Evolutionary conservation across 2,888 invertebrate genomes (phyloP).

Genomic region (Dynastes grantii): DNA sequence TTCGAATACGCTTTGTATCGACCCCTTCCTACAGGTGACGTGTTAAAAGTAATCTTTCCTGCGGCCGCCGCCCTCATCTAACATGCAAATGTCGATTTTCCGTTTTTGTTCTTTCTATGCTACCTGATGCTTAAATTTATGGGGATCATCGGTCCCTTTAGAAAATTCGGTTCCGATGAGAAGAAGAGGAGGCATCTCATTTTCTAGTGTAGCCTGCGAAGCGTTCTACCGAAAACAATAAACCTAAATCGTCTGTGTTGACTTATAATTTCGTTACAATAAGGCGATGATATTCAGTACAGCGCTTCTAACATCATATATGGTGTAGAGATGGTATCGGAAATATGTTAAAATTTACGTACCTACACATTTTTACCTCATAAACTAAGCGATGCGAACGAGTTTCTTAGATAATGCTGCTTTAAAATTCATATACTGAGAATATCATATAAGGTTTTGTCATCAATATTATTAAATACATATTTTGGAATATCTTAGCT

Average conservation of each 20-base stretch:
- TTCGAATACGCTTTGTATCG: constrained; percentile 54
- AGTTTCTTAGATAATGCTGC: background rate
- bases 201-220: constrained; percentile 27
- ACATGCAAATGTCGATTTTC: constrained; percentile 59
- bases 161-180: constrained; percentile 44
- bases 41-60: constrained; percentile 58
- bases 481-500: too few species aligned
- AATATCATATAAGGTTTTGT: background rate
- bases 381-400: constrained; percentile 12
- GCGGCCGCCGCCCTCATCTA: constrained; percentile 56
- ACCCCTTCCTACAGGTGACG: constrained; percentile 56
- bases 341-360: constrained; percentile 25
- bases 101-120: constrained; percentile 56
- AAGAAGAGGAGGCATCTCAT: constrained; percentile 34
- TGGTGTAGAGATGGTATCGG: constrained; percentile 8
- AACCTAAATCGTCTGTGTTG: constrained; percentile 50
- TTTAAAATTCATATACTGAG: constrained; percentile 14
- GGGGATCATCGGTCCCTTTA: constrained; percentile 51
- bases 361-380: background rate
- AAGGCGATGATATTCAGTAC: constrained; percentile 49
- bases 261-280: constrained; percentile 47
- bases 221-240: constrained; percentile 47
- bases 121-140: constrained; percentile 58
- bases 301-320: constrained; percentile 23
- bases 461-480: background rate